Evolutionary conservation across 1,140 invertebrate species (phyloP).

Genomic region (Stegodyphus mimosarum): DNA sequence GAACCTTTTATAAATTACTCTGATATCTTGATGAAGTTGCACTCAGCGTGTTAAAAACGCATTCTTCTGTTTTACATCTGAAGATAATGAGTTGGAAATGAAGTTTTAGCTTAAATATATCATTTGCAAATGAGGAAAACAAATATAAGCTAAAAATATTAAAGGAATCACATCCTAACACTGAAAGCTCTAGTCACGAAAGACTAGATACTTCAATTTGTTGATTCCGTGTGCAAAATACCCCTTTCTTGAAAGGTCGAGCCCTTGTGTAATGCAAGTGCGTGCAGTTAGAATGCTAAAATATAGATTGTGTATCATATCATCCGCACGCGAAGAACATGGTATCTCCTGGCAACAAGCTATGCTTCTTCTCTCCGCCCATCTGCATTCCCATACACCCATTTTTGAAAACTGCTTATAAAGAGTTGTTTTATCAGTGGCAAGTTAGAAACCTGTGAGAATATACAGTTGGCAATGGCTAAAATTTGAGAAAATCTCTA

Average conservation of each 20-base stretch:
- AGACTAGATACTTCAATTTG: constrained; percentile 20
- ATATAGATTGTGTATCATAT: constrained; percentile 16
- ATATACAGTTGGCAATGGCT: no score
- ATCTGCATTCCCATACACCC: constrained; percentile 2
- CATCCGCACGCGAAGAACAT: background rate
- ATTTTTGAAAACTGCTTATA: background rate
- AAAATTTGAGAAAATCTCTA: no score
- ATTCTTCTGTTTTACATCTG: no score
- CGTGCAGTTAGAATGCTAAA: background rate
- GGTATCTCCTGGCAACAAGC: constrained; percentile 16
- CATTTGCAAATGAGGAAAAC: no score
- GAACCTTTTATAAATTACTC: no score
- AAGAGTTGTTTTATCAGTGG: background rate
- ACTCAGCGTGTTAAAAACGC: no score
- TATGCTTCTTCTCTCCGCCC: background rate
- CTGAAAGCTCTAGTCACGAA: constrained; percentile 5
- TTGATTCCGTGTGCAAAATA: constrained; percentile 7
- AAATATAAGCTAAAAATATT: no score
- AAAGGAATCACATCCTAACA: background rate
- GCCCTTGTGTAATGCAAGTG: constrained; percentile 18
- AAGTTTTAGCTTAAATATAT: no score
- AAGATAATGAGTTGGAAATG: no score
- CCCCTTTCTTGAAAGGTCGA: constrained; percentile 10
- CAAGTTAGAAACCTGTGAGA: no score
- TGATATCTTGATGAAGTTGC: no score